Percentiles rank a stretch among this genome's conserved stretches.
These are phyloP conservation scores for Tretioscincus oriximinensis DNA, from an alignment of 2,113 vertebrate genomes.

Conservation along the genomic window DNA sequence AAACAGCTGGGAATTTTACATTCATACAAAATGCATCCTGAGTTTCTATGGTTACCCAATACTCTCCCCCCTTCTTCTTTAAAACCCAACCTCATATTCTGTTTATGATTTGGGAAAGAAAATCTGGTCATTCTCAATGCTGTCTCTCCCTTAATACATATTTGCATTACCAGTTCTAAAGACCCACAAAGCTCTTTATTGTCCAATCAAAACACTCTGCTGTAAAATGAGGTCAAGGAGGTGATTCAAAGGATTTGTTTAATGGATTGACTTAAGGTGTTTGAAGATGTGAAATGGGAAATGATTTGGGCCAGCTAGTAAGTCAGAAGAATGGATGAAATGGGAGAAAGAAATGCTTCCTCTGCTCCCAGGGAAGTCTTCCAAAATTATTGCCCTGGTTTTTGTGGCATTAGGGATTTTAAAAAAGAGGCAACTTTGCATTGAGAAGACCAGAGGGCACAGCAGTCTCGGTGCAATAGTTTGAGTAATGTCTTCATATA, in stretches of 20 bases:
- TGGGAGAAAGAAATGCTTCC: background rate
- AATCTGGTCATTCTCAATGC: background rate
- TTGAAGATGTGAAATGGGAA: constrained; percentile 14
- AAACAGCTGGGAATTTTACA: constrained; percentile 62
- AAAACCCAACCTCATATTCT: background rate
- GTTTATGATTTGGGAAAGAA: background rate
- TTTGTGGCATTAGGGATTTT: background rate
- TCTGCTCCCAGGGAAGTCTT: constrained; percentile 8
- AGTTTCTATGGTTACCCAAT: constrained; percentile 56
- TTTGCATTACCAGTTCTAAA: background rate
- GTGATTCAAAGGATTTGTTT: background rate
- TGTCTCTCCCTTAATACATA: background rate
- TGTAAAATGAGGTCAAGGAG: background rate
- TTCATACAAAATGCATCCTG: constrained; percentile 41
- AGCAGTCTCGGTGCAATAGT: constrained; percentile 30
- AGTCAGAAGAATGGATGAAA: background rate
- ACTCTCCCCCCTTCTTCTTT: constrained; percentile 11
- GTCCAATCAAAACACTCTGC: background rate
- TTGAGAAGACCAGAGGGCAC: constrained; percentile 31
- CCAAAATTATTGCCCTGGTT: background rate
- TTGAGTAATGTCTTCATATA: constrained; percentile 49
- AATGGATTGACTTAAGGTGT: background rate
- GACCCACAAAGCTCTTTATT: background rate
- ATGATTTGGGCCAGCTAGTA: constrained; percentile 2
- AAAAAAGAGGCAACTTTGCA: constrained; percentile 7